These are phyloP conservation scores for Datnioides undecimradiatus DNA, from an alignment of 2,113 vertebrate genomes.

Conservation along the genomic window DNA sequence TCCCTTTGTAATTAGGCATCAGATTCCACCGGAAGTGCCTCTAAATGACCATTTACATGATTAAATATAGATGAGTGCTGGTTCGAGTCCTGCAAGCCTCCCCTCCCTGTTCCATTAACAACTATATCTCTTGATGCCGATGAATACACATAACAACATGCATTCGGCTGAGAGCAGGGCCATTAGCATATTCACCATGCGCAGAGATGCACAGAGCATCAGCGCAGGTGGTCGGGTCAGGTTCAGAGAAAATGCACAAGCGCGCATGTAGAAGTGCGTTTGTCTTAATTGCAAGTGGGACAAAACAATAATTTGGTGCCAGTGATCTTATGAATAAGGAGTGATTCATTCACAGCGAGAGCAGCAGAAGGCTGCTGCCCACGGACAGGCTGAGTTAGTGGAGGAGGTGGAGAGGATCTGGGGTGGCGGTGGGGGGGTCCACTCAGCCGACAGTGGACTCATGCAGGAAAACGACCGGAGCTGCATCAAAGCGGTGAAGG, in stretches of 20 bases:
- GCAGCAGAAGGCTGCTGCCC: slow-evolving; percentile 58
- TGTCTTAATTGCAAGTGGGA: slow-evolving; percentile 16
- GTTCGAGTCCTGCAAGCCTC: slow-evolving; percentile 4
- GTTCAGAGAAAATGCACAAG: background rate
- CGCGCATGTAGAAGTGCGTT: slow-evolving; percentile 1
- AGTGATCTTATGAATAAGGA: slow-evolving; percentile 50
- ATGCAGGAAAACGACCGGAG: slow-evolving; percentile 17
- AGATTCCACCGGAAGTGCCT: slow-evolving; percentile 62
- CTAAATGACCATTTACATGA: slow-evolving; percentile 69
- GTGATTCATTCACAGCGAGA: slow-evolving; percentile 65
- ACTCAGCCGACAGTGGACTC: slow-evolving; percentile 4
- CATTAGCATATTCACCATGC: slow-evolving; percentile 38
- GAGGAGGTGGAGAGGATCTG: slow-evolving; percentile 8
- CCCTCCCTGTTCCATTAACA: slow-evolving; percentile 59
- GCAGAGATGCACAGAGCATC: background rate
- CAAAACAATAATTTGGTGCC: slow-evolving; percentile 28
- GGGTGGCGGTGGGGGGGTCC: background rate
- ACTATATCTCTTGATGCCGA: slow-evolving; percentile 26
- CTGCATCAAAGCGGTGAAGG: background rate
- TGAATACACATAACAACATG: slow-evolving; percentile 20
- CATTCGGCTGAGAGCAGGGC: background rate
- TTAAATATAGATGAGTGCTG: slow-evolving; percentile 75
- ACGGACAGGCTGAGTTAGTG: slow-evolving; percentile 30
- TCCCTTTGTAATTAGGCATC: slow-evolving; percentile 60
- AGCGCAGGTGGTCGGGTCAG: background rate